These are phyloP conservation scores for Drosophila sp. DNA, from an alignment of 1,140 invertebrate genomes.

Conservation along the genomic window DNA sequence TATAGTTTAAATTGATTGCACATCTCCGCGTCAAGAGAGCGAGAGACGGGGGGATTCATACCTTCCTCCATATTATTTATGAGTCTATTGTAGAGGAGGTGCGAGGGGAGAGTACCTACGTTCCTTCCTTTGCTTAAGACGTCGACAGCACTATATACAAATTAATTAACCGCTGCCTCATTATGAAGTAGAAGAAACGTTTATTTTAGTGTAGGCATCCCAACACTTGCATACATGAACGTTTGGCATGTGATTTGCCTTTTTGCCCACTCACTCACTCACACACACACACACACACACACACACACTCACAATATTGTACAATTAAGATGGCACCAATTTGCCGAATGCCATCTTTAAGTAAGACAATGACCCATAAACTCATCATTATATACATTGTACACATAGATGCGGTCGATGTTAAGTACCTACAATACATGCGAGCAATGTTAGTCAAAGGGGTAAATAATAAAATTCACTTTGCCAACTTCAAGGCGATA, in stretches of 20 bases:
- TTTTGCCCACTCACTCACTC: no score
- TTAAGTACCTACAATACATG: no score
- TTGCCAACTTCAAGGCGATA: no score
- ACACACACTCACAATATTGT: slow-evolving; percentile 53
- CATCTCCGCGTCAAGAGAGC: slow-evolving; percentile 22
- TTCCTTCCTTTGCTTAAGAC: slow-evolving; percentile 1
- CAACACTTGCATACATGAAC: background rate
- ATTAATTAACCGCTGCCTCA: slow-evolving; percentile 68
- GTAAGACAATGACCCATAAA: slow-evolving; percentile 49
- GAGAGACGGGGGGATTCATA: slow-evolving; percentile 2
- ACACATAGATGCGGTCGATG: background rate
- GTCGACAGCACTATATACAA: slow-evolving; percentile 71
- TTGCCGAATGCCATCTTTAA: slow-evolving; percentile 53
- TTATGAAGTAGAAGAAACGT: slow-evolving; percentile 31
- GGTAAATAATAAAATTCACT: background rate
- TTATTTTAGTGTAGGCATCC: slow-evolving; percentile 3
- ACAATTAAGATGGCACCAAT: slow-evolving; percentile 60
- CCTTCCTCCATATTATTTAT: slow-evolving; percentile 46
- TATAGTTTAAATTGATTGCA: slow-evolving; percentile 64
- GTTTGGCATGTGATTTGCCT: no score
- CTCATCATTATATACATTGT: slow-evolving; percentile 36
- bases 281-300: background rate
- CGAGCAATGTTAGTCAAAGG: background rate
- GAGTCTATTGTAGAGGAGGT: slow-evolving; percentile 35
- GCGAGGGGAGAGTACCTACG: slow-evolving; percentile 15